Base-by-base conservation (phyloP, 2,113 vertebrate genomes). In the Paraplagusia blochii region DNA sequence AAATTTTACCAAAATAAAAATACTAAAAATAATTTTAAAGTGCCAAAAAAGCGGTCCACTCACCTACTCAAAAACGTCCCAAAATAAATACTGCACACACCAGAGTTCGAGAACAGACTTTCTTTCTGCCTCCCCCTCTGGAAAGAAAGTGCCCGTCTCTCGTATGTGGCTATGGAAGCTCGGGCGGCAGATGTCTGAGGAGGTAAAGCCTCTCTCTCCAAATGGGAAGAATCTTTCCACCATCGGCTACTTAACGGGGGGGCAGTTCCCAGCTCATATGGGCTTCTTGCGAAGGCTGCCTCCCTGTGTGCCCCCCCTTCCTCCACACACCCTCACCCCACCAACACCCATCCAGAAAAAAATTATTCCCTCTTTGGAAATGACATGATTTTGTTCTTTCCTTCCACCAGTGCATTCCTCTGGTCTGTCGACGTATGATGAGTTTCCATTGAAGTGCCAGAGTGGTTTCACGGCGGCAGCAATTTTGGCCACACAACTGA, bases 181-280 rank as follows among this genome's bases (percentile, higher is more conserved):
- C 82, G 79, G 11, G 72, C 66, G 85, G 79, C 83, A 83, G 85
- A 87, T 88, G 85, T 88, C 86, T 82, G 84, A 83, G 88, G 82
- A 72, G 88, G 87, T 81, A 84, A 88, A 86, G 88, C 87, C 82
- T 88, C 87, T 92, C 68, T 78, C 75, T 92, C 84, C 85, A 88
- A 97, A 91, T 95, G 94, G 91, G 92, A 93, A 92, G 93, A 91
- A 81, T 89, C 91, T 92, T 88, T 88, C 88, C 90, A 88, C 90
- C 89, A 88, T 85, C 89, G 90, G 92, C 93, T 93, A 88, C 96
- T 98, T 96, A 98, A 96, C 90, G 35, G 91, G 93, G 91, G 95
- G 95, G 95, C 91, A 91, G 94, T 91, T 92, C 95, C 93, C 90
- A 85, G 67, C 88, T 90, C 87, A 84, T 86, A 87, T 81, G 87